Conservation (phyloP, 2,113 vertebrate genomes). For the Andinoacara biseriatus region DNA sequence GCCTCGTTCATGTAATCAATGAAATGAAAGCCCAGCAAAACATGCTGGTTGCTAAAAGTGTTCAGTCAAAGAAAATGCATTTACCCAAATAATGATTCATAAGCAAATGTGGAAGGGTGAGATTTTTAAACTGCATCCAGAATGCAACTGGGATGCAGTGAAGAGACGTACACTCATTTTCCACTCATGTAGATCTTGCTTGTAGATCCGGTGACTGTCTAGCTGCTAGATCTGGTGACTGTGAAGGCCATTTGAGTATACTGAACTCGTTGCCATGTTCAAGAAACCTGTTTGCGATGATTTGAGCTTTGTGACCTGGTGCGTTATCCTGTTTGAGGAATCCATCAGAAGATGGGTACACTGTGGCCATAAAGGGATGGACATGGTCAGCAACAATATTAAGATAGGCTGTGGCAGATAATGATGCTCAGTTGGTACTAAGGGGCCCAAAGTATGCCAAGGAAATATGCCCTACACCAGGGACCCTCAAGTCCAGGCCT, state of each 20-base stretch:
- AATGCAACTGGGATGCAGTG: neutral
- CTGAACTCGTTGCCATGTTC: neutral
- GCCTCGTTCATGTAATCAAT: conserved; percentile 27
- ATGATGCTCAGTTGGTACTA: no score
- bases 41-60: neutral
- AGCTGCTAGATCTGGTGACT: neutral
- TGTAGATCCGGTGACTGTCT: neutral
- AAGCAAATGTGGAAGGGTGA: neutral
- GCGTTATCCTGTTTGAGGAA: no score
- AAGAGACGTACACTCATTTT: neutral
- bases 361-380: no score
- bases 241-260: neutral
- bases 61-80: neutral
- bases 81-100: neutral
- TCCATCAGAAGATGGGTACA: no score
- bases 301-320: no score
- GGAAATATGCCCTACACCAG: no score
- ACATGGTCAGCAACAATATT: no score
- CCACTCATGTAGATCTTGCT: neutral
- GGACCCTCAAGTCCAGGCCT: no score
- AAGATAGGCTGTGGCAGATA: no score
- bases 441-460: no score
- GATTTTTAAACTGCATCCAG: neutral
- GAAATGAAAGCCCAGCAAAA: conserved; percentile 23
- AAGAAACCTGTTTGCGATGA: no score